Conservation (phyloP, 1,140 invertebrate species). For the Cyphomyrmex costatus region DNA sequence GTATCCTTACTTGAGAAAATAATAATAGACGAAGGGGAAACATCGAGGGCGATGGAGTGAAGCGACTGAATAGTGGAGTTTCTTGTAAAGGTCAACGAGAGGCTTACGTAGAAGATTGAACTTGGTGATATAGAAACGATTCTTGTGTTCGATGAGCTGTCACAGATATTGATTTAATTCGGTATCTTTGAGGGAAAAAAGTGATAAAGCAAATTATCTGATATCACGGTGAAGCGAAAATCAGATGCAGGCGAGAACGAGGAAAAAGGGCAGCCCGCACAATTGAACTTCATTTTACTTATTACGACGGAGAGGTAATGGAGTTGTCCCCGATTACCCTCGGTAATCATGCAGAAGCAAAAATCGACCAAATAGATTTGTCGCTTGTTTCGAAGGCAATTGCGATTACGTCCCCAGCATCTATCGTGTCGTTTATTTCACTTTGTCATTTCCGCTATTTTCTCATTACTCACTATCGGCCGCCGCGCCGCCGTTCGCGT, state of each 20-base stretch:
- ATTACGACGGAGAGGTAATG: not conserved
- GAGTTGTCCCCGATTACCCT: not conserved
- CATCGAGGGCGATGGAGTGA: not conserved
- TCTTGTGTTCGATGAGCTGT: not conserved
- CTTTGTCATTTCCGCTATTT: slow-evolving; percentile 30
- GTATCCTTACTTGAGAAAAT: slow-evolving; percentile 10
- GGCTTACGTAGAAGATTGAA: slow-evolving; percentile 12
- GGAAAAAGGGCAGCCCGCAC: not conserved
- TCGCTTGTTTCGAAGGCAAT: slow-evolving; percentile 22
- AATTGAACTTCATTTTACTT: slow-evolving; percentile 33
- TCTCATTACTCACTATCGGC: slow-evolving; percentile 45
- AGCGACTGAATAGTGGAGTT: not conserved
- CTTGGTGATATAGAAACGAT: not conserved
- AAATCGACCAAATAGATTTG: slow-evolving; percentile 8
- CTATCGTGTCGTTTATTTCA: slow-evolving; percentile 43
- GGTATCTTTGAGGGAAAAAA: not conserved
- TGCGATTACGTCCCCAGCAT: slow-evolving; percentile 19
- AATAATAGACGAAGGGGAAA: not conserved
- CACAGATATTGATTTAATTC: slow-evolving; percentile 29
- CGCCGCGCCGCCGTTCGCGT: not conserved
- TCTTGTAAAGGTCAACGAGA: slow-evolving; percentile 8
- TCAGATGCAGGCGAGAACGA: not conserved
- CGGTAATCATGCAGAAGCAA: not conserved
- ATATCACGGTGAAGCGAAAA: slow-evolving; percentile 1
- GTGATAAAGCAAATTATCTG: slow-evolving; percentile 10